Conservation (phyloP, 2,888 invertebrate species). For the Drosophila sordidula region DNA sequence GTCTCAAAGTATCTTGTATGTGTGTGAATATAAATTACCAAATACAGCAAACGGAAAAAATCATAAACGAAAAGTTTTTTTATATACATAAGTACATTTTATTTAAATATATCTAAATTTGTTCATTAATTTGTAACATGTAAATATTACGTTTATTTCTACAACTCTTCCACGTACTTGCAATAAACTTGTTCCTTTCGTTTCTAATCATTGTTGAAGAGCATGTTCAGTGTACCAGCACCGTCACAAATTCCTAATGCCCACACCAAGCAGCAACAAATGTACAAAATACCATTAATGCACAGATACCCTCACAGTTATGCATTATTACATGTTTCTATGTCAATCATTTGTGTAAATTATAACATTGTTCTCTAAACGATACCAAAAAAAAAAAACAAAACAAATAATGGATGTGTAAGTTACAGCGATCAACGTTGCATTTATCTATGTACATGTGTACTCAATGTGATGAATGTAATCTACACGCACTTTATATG, state of each 20-base stretch:
- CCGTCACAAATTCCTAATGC: slow-evolving; percentile 44
- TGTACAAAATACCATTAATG: slow-evolving; percentile 54
- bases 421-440: slow-evolving; percentile 60
- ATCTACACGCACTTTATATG: slow-evolving; percentile 47
- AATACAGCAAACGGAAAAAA: slow-evolving; percentile 63
- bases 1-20: slow-evolving; percentile 86
- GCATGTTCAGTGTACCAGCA: slow-evolving; percentile 79
- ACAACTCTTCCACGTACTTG: slow-evolving; percentile 37
- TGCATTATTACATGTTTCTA: slow-evolving; percentile 57
- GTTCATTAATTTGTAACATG: slow-evolving; percentile 44
- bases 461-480: slow-evolving; percentile 66
- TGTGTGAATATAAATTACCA: slow-evolving; percentile 83
- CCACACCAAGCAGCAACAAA: slow-evolving; percentile 28
- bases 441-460: slow-evolving; percentile 67
- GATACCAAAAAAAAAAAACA: slow-evolving; percentile 15
- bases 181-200: slow-evolving; percentile 32
- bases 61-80: slow-evolving; percentile 28
- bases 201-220: slow-evolving; percentile 48
- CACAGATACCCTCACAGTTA: slow-evolving; percentile 58
- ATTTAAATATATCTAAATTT: slow-evolving; percentile 55
- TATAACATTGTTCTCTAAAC: slow-evolving; percentile 27
- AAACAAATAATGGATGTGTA: slow-evolving; percentile 53
- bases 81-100: slow-evolving; percentile 46
- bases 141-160: slow-evolving; percentile 57
- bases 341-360: slow-evolving; percentile 55